Evolutionary conservation across 2,888 invertebrate genomes (phyloP), one percentile per base, ranked within the genome.

Genomic region (Cantharis rufa): DNA sequence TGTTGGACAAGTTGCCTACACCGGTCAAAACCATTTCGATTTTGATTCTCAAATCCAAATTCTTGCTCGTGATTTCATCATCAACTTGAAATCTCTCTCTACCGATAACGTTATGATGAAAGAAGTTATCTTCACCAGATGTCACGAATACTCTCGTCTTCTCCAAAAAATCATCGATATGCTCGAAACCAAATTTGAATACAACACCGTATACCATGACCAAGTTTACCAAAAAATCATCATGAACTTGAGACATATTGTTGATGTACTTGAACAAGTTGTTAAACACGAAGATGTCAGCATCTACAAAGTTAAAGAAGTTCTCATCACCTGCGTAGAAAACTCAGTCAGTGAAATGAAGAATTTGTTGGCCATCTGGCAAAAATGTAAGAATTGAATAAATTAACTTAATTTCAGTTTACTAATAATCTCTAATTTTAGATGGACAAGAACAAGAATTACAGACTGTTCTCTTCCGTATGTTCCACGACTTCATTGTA

Each of bases 401-500:
- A 64, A 64, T 15, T 11, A 1, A 10, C 3, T 13, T 0, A 1
- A 28, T 66, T 15, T 21, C 7, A 15, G 9, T 1, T 13, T 21
- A 13, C 24, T 66, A n/a, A n/a, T 48, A 48, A n/a, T 2, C 13
- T 64, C n/a, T n/a, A 4, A 13, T 66, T 66, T 66, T 66, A 66
- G 64, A 66, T 16, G 64, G 64, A 66, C 18, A 66, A 21, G 64
- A 66, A 21, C 21, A 66, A 66, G 64, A 24, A 21, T 66, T 74
- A 0, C 28, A 70, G 16, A 24, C 70, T 15, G 27, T 61, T n/a
- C 15, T 74, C 18, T 71, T 62, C 63, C 71, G 48, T 3, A 48
- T 77, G 24, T 16, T 74, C 64, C 32, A 16, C 69, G 77, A 77
- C 62, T 77, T 69, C 64, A 21, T 77, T 9, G 69, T 63, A 7